phyloP scores from a whole-genome alignment of 1,140 invertebrate species.

The Pararge aegeria region DNA sequence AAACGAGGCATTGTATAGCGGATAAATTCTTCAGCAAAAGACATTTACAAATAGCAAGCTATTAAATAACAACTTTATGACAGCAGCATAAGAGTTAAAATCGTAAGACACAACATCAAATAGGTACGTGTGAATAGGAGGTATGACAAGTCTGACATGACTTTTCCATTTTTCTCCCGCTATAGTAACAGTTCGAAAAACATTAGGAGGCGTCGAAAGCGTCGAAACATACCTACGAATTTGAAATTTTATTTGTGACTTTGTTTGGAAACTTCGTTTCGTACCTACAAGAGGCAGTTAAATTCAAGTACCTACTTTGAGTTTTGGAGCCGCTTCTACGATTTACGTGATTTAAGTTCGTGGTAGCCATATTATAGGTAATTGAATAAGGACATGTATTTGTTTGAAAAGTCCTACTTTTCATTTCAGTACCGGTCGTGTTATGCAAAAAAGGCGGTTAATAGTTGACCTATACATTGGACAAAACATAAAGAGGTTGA shows the following conservation, averaged over 20 bases:
- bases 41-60: background rate
- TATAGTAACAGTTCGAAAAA: slow-evolving; percentile 12
- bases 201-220: slow-evolving; percentile 7
- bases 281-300: slow-evolving; percentile 33
- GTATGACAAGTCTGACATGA: slow-evolving; percentile 41
- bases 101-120: background rate
- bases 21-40: slow-evolving; percentile 24
- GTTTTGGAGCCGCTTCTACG: slow-evolving; percentile 40
- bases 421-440: too few relatives aligned
- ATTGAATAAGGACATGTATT: too few relatives aligned
- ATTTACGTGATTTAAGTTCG: slow-evolving; percentile 21
- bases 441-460: too few relatives aligned
- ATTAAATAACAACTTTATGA: slow-evolving; percentile 11
- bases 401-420: too few relatives aligned
- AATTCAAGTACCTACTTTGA: slow-evolving; percentile 34
- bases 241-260: slow-evolving; percentile 42
- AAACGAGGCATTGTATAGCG: slow-evolving; percentile 14
- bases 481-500: too few relatives aligned
- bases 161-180: slow-evolving; percentile 60
- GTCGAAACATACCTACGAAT: slow-evolving; percentile 32
- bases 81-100: slow-evolving; percentile 1
- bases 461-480: too few relatives aligned
- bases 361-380: background rate
- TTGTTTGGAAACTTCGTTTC: slow-evolving; percentile 39
- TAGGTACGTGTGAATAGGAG: slow-evolving; percentile 22